phyloP scores from a whole-genome alignment of 2,888 invertebrate genomes.

The Perizoma affinitatum region DNA sequence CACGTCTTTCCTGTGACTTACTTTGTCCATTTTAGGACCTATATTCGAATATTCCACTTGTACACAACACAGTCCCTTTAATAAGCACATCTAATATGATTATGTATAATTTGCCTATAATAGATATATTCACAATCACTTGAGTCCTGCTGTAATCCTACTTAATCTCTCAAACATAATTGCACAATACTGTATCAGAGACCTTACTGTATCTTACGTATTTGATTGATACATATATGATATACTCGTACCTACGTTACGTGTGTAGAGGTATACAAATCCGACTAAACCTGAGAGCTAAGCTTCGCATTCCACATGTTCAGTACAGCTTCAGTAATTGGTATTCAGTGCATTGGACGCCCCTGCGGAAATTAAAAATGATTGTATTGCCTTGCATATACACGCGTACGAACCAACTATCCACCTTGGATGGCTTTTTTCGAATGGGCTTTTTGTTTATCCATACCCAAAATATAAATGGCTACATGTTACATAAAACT shows the following conservation, averaged over 20 bases:
- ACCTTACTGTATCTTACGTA: too few relatives aligned
- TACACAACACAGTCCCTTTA: too few relatives aligned
- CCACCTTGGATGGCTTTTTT: slow-evolving; percentile 18
- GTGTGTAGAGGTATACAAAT: slow-evolving; percentile 38
- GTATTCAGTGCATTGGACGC: slow-evolving; percentile 72
- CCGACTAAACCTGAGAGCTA: slow-evolving; percentile 52
- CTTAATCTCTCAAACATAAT: slow-evolving; percentile 41
- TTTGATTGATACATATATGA: slow-evolving; percentile 42
- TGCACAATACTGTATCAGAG: slow-evolving; percentile 42
- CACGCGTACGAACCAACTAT: slow-evolving; percentile 21
- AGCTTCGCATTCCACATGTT: slow-evolving; percentile 65
- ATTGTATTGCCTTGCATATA: slow-evolving; percentile 63
- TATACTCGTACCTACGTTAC: slow-evolving; percentile 28
- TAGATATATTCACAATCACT: slow-evolving; percentile 19
- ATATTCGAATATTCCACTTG: too few relatives aligned
- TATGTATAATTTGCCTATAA: too few relatives aligned
- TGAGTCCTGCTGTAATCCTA: slow-evolving; percentile 25
- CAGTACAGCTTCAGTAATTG: slow-evolving; percentile 70
- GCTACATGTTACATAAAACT: too few relatives aligned
- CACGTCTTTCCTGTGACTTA: too few relatives aligned
- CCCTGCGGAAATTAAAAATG: slow-evolving; percentile 73
- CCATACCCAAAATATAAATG: too few relatives aligned
- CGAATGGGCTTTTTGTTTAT: background rate
- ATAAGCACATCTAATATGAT: too few relatives aligned
- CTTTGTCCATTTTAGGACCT: too few relatives aligned